Evolutionary conservation across 1,140 invertebrate genomes (phyloP).

Genomic region (Eubasilissa regina): DNA sequence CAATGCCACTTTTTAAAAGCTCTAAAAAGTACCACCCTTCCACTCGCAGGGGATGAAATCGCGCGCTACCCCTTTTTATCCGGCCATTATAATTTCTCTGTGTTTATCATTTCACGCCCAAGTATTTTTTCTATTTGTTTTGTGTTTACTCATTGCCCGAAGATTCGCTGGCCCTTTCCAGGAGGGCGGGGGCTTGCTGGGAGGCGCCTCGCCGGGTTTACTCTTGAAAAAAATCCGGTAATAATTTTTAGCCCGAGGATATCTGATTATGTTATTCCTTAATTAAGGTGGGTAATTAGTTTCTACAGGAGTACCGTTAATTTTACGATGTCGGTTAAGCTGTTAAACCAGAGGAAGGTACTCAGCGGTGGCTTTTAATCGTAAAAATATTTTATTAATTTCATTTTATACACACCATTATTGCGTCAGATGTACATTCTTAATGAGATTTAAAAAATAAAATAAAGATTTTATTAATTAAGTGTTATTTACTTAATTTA

Average conservation of each 20-base stretch:
- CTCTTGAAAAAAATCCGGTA: conserved; percentile 43
- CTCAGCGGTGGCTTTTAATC: conserved; percentile 25
- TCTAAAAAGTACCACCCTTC: conserved; percentile 11
- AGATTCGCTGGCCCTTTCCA: conserved; percentile 22
- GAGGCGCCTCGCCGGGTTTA: conserved; percentile 10
- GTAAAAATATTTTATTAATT: conserved; percentile 12
- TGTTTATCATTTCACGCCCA: conserved; percentile 58
- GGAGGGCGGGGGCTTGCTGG: neutral
- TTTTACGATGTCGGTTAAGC: conserved; percentile 45
- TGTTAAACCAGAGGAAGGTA: conserved; percentile 31
- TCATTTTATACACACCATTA: neutral
- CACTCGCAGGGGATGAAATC: conserved; percentile 7
- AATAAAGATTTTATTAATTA: conserved; percentile 1
- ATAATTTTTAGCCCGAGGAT: conserved; percentile 32
- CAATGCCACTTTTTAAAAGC: conserved; percentile 28
- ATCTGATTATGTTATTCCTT: conserved; percentile 56
- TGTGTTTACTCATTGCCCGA: conserved; percentile 40
- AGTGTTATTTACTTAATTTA: neutral
- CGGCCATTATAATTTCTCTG: conserved; percentile 54
- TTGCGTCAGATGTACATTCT: neutral
- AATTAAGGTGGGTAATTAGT: conserved; percentile 51
- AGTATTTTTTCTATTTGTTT: conserved; percentile 50
- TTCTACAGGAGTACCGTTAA: conserved; percentile 43
- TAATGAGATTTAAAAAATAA: neutral
- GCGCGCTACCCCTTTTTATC: conserved; percentile 50